Evolutionary conservation across 2,888 invertebrate genomes (phyloP).

Genomic region (Lithophane ornitopus): DNA sequence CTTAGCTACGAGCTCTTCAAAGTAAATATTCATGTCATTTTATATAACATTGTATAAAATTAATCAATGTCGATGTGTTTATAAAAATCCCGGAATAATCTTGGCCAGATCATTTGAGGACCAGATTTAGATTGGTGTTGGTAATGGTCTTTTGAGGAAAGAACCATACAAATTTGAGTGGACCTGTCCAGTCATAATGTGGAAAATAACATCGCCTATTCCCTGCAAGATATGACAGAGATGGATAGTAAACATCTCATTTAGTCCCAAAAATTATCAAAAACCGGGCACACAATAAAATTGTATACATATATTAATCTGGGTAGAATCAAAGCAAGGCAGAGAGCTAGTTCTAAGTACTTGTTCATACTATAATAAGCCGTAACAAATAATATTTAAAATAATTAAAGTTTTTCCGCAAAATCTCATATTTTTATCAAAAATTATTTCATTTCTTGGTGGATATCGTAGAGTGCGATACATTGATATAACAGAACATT

Average conservation of each 20-base stretch:
- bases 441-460: background rate
- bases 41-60: no score
- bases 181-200: no score
- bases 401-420: constrained; percentile 2
- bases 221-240: no score
- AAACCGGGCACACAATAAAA: background rate
- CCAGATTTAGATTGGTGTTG: no score
- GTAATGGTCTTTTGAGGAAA: no score
- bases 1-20: no score
- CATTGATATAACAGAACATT: background rate
- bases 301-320: background rate
- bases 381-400: constrained; percentile 26
- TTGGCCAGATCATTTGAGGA: no score
- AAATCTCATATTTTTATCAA: background rate
- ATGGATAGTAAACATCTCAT: no score
- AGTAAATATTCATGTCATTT: no score
- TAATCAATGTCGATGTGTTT: no score
- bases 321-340: background rate
- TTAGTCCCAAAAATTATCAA: background rate
- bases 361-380: background rate
- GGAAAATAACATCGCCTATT: background rate
- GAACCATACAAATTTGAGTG: no score
- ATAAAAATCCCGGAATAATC: no score
- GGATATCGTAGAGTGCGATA: background rate
- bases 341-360: background rate